These are phyloP conservation scores for Anas georgica DNA, from an alignment of 2,797 vertebrate species.

Conservation along the genomic window DNA sequence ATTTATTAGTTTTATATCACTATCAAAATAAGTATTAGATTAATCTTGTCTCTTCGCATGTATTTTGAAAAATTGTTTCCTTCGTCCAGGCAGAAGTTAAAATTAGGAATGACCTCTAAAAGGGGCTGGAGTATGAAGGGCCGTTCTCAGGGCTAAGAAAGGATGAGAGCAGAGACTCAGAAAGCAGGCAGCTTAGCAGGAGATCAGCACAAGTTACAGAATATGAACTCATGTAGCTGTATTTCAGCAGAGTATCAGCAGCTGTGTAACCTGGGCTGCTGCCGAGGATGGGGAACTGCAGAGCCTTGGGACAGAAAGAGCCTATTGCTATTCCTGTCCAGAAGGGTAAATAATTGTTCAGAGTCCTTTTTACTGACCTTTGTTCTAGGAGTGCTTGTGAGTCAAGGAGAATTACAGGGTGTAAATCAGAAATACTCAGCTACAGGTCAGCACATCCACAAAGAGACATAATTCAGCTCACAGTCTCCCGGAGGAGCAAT, in stretches of 20 bases:
- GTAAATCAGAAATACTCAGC: constrained; percentile 21
- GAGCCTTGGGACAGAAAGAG: not conserved
- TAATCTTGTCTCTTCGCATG: not conserved
- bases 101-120: not conserved
- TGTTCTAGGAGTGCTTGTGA: constrained; percentile 3
- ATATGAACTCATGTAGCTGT: not conserved
- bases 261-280: not conserved
- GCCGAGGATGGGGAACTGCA: not conserved
- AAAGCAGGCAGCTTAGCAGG: not conserved
- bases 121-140: not conserved
- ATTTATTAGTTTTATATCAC: not conserved
- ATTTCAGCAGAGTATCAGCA: not conserved
- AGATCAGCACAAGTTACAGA: not conserved
- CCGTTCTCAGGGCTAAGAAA: not conserved
- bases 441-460: constrained; percentile 5
- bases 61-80: not conserved
- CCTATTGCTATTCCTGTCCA: not conserved
- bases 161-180: not conserved
- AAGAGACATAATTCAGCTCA: not conserved
- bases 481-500: not conserved
- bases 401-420: constrained; percentile 35
- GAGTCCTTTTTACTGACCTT: constrained; percentile 15
- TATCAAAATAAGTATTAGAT: not conserved
- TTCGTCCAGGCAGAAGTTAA: not conserved
- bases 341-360: constrained; percentile 16